Evolutionary conservation across 23 tunicate genomes (phyloP), one percentile per base, ranked within the genome.

Genomic region (Corella eumyota): DNA sequence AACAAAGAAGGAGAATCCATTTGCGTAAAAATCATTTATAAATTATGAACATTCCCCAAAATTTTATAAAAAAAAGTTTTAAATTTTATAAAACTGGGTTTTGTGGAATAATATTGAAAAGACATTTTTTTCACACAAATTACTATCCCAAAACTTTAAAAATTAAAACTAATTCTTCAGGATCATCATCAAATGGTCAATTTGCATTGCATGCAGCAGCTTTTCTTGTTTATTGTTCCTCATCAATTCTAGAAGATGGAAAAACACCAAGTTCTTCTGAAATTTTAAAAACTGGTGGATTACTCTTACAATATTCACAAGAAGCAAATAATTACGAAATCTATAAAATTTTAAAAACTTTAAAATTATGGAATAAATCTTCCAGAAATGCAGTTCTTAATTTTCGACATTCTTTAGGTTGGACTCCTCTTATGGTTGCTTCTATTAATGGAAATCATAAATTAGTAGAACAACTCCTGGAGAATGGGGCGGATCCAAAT

Each of bases 371-470:
- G 55, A 67, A 69, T 54, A 29, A 55, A 15, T 3, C 81, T 2
- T 27, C 63, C 1, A 56, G 55, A 36, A 38, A 47, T 20, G 65
- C 72, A 44, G 68, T 84, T 25, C 34, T 84, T 30, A 78, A 78
- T 45, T 27, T 59, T 33, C 51, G 79, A 13, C 98, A 92, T 60
- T 35, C 22, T 4, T 61, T 85, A 32, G 98, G 98, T 1, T 92
- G 98, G 98, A 92, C 98, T 36, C 75, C 98, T 3, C 40, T 92
- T 2, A 81, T 81, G 86, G 73, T 66, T 22, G 85, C 98, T 5
- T 66, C 98, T 3, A 40, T 83, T 6, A 46, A 47, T 48, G 92
- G 85, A 0, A 30, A 76, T 19, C 34, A 17, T 15, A 56, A 50
- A 19, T 33, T 61, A 17, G 58, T 76, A 5, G 30, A 76, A 34